Percentiles rank a stretch among this genome's conserved stretches.
Conservation (phyloP, 2,888 invertebrate genomes). For the Acleris laterana region DNA sequence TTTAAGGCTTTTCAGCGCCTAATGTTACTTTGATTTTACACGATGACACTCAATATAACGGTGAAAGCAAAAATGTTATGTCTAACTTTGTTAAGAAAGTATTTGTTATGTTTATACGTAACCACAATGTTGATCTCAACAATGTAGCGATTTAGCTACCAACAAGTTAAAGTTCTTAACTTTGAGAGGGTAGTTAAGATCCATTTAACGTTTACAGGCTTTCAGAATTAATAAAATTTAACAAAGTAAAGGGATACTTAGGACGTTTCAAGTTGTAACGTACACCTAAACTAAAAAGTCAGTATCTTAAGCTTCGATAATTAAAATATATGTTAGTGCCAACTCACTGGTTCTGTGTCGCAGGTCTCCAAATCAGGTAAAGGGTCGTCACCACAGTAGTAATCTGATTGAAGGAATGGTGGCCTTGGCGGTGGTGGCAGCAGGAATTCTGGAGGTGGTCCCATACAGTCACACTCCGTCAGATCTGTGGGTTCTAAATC, state of each 20-base stretch:
- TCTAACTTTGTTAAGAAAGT: background rate
- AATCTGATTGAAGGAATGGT: slow-evolving; percentile 88
- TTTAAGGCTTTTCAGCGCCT: too few species aligned
- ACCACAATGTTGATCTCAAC: slow-evolving; percentile 11
- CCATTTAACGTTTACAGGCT: slow-evolving; percentile 19
- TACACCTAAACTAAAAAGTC: too few species aligned
- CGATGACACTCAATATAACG: too few species aligned
- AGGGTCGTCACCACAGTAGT: slow-evolving; percentile 89
- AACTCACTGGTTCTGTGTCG: slow-evolving; percentile 90
- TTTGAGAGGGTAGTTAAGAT: slow-evolving; percentile 22
- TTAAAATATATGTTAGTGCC: too few species aligned
- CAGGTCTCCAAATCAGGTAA: slow-evolving; percentile 89
- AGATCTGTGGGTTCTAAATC: slow-evolving; percentile 88
- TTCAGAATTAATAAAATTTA: slow-evolving; percentile 11
- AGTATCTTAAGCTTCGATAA: too few species aligned
- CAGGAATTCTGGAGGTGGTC: slow-evolving; percentile 89
- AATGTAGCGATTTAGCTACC: slow-evolving; percentile 12
- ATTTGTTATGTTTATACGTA: background rate
- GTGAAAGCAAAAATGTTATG: background rate
- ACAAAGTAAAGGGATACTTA: slow-evolving; percentile 15
- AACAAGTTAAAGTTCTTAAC: slow-evolving; percentile 18
- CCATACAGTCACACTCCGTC: slow-evolving; percentile 90
- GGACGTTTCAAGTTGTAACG: background rate
- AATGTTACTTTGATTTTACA: too few species aligned
- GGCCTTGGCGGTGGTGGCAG: slow-evolving; percentile 90